Conservation (phyloP, 2,888 invertebrate genomes). For the Tetranychus piercei region DNA sequence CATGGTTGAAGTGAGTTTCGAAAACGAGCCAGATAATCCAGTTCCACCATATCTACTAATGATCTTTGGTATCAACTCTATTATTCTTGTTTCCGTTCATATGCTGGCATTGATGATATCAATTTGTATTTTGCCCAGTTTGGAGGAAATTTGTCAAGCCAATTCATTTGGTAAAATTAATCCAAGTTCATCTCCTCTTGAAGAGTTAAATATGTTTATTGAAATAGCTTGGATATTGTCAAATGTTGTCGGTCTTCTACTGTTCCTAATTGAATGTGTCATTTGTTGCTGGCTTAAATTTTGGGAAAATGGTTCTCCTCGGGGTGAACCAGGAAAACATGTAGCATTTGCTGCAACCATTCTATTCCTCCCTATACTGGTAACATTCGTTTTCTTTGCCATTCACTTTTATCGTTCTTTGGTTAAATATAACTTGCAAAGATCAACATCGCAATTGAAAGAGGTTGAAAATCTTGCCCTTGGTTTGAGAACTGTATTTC, state of each 20-base stretch:
- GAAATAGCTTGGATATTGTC: constrained; percentile 87
- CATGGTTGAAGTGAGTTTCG: constrained; percentile 37
- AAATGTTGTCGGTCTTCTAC: constrained; percentile 61
- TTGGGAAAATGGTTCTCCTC: constrained; percentile 36
- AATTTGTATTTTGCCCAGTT: constrained; percentile 79
- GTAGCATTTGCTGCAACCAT: constrained; percentile 62
- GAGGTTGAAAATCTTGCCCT: constrained; percentile 28
- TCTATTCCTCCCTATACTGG: constrained; percentile 65
- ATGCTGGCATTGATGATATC: constrained; percentile 89
- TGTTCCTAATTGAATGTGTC: constrained; percentile 70
- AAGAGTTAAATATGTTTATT: constrained; percentile 44
- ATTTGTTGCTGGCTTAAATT: constrained; percentile 88
- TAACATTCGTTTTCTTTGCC: constrained; percentile 61
- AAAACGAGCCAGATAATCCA: constrained; percentile 36
- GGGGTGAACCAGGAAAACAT: constrained; percentile 23
- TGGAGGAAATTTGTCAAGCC: constrained; percentile 75
- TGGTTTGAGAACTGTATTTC: background rate
- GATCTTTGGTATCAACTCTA: constrained; percentile 73
- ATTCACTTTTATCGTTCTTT: constrained; percentile 20
- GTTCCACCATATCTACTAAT: constrained; percentile 65
- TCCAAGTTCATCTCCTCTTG: constrained; percentile 35
- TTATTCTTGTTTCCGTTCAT: constrained; percentile 75
- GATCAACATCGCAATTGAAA: constrained; percentile 29
- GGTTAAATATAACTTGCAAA: constrained; percentile 24
- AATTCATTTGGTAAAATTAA: constrained; percentile 36